phyloP scores from a whole-genome alignment of 2,888 invertebrate genomes.

The Acleris holmiana region DNA sequence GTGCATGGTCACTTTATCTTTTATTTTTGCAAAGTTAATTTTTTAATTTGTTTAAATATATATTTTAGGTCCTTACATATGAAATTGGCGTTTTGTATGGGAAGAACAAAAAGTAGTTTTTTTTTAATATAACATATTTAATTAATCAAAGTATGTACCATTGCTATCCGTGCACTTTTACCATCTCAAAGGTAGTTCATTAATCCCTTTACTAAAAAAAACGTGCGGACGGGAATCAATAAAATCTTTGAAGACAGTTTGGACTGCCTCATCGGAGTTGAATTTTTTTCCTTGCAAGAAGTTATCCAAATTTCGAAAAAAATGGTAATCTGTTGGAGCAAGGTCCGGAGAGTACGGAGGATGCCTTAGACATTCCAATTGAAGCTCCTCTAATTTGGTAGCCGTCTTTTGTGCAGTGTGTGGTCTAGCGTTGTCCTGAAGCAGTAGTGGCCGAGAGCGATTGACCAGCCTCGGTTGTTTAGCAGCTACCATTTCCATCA shows the following conservation, averaged over 20 bases:
- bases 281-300: neutral
- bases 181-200: neutral
- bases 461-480: slow-evolving; percentile 40
- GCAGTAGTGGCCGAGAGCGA: slow-evolving; percentile 37
- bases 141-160: slow-evolving; percentile 1
- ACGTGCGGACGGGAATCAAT: neutral
- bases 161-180: slow-evolving; percentile 7
- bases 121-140: neutral
- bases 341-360: slow-evolving; percentile 37
- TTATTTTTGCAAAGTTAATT: no score
- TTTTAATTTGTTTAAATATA: no score
- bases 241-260: slow-evolving; percentile 4
- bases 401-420: slow-evolving; percentile 35
- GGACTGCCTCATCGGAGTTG: neutral
- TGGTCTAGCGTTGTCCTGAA: slow-evolving; percentile 29
- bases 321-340: slow-evolving; percentile 34
- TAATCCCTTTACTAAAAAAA: no score
- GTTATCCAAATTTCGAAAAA: slow-evolving; percentile 19
- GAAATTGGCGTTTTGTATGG: no score
- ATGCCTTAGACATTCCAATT: slow-evolving; percentile 38
- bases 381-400: slow-evolving; percentile 36
- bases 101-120: no score
- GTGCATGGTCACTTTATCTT: no score
- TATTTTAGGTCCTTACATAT: no score
- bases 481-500: slow-evolving; percentile 29